Conservation (phyloP, 2,113 vertebrate species). For the Syngnathus typhle region DNA sequence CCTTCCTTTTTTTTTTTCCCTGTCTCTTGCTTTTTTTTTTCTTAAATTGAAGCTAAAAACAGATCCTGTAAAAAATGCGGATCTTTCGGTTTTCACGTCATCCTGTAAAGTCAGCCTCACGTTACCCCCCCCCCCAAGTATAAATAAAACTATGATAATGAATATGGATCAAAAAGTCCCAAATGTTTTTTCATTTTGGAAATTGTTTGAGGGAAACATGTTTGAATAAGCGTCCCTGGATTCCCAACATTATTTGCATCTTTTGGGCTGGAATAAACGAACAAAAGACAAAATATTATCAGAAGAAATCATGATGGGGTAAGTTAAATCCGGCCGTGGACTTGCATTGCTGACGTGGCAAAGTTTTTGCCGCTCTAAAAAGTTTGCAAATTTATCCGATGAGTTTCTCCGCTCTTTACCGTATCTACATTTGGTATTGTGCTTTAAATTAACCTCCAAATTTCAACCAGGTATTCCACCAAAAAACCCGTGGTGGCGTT, state of each 20-base stretch:
- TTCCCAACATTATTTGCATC: not conserved
- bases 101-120: not conserved
- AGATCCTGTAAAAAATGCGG: conserved; percentile 31
- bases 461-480: too few species aligned
- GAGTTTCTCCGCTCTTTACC: conserved; percentile 51
- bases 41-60: conserved; percentile 40
- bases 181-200: not conserved
- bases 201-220: conserved; percentile 1
- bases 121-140: not conserved
- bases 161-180: conserved; percentile 10
- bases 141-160: conserved; percentile 1
- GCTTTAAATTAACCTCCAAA: too few species aligned
- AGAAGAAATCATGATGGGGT: conserved; percentile 37
- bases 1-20: conserved; percentile 28
- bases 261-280: not conserved
- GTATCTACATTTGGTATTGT: too few species aligned
- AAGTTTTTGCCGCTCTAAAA: conserved; percentile 48
- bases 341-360: conserved; percentile 55
- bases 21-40: not conserved
- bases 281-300: conserved; percentile 36
- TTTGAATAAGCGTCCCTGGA: not conserved
- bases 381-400: conserved; percentile 51
- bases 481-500: not conserved
- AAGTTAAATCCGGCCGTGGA: conserved; percentile 63
- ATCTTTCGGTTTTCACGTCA: conserved; percentile 14